A percentile compares a stretch with the other conserved stretches of the same genome.
phyloP scores from a whole-genome alignment of 1,140 invertebrate genomes.

The Rhyzopertha dominica region DNA sequence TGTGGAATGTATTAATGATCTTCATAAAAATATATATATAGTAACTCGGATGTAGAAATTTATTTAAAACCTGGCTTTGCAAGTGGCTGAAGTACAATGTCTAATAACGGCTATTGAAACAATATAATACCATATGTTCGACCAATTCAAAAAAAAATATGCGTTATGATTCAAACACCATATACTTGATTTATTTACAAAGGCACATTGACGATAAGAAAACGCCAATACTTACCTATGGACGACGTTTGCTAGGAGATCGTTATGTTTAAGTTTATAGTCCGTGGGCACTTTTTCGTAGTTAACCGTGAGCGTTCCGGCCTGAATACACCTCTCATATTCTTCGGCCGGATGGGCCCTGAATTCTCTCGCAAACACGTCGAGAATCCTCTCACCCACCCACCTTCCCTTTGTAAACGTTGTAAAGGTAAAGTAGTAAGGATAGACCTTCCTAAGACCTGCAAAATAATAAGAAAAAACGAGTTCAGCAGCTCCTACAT shows the following conservation, averaged over 20 bases:
- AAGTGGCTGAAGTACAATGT: too few relatives aligned
- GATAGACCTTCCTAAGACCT: slow-evolving; percentile 97
- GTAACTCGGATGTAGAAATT: too few relatives aligned
- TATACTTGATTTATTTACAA: too few relatives aligned
- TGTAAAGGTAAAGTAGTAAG: slow-evolving; percentile 96
- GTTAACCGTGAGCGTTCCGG: slow-evolving; percentile 91
- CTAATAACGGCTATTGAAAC: too few relatives aligned
- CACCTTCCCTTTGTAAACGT: slow-evolving; percentile 97
- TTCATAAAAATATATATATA: too few relatives aligned
- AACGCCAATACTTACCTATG: slow-evolving; percentile 74
- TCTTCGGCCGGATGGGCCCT: slow-evolving; percentile 86
- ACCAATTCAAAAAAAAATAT: too few relatives aligned
- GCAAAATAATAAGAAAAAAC: slow-evolving; percentile 37
- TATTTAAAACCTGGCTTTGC: too few relatives aligned
- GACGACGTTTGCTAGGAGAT: slow-evolving; percentile 88
- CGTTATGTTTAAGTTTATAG: slow-evolving; percentile 90
- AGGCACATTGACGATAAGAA: too few relatives aligned
- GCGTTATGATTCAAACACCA: too few relatives aligned
- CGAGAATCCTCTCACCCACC: slow-evolving; percentile 90
- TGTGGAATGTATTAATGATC: too few relatives aligned
- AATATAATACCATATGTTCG: too few relatives aligned
- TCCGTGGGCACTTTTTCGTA: slow-evolving; percentile 88
- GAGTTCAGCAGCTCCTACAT: neutral
- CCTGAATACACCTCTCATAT: slow-evolving; percentile 84
- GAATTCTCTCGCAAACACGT: slow-evolving; percentile 93